A percentile compares a stretch with the other conserved stretches of the same genome.
Conservation (phyloP, 1,140 invertebrate species). For the Macrobrachium nipponense region DNA sequence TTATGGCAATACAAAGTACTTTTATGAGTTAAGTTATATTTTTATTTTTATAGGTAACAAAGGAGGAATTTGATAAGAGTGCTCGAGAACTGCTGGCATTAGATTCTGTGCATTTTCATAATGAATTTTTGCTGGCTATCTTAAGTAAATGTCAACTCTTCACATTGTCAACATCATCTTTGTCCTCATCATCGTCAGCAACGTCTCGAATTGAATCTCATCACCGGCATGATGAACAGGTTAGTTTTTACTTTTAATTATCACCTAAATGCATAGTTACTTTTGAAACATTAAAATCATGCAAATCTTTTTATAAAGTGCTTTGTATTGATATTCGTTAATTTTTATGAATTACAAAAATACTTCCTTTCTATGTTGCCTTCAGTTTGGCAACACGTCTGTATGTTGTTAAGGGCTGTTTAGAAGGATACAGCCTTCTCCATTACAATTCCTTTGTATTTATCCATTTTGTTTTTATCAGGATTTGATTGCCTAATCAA, state of each 20-base stretch:
- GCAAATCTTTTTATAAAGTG: no score
- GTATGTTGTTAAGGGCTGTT: no score
- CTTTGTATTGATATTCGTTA: no score
- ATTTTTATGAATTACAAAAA: no score
- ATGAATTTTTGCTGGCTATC: conserved; percentile 84
- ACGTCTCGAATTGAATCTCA: conserved; percentile 34
- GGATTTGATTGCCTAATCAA: no score
- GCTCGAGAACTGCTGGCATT: conserved; percentile 77
- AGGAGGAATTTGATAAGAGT: conserved; percentile 84
- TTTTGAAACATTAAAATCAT: no score
- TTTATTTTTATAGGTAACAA: conserved; percentile 72
- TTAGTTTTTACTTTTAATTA: not conserved
- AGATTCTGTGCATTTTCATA: conserved; percentile 83
- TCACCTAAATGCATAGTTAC: no score
- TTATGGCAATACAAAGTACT: not conserved
- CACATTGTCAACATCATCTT: conserved; percentile 11
- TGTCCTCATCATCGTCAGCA: conserved; percentile 1
- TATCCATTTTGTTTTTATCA: no score
- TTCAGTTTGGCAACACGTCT: no score
- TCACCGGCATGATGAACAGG: conserved; percentile 52
- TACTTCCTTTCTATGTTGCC: no score
- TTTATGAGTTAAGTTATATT: not conserved
- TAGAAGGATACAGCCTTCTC: no score
- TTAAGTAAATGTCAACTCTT: conserved; percentile 80
- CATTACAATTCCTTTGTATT: no score